Conservation (phyloP, 2,888 invertebrate genomes). For the Tridacna crocea region DNA sequence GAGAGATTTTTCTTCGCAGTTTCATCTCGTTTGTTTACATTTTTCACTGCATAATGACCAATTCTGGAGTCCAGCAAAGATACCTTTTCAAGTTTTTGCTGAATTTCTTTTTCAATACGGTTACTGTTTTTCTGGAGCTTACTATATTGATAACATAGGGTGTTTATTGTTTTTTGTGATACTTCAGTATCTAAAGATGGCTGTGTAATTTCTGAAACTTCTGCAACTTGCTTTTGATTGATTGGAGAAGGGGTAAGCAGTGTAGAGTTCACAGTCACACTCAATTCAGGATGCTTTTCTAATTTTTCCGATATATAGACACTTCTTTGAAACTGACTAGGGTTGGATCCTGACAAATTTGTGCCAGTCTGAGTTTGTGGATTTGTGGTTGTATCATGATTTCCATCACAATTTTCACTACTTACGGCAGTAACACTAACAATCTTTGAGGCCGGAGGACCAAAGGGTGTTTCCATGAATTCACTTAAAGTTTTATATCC, state of each 20-base stretch:
- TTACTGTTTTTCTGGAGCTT: no score
- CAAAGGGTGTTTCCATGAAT: not conserved
- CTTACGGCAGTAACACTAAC: not conserved
- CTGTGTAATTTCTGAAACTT: not conserved
- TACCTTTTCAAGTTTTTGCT: not conserved
- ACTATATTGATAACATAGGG: no score
- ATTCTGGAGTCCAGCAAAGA: not conserved
- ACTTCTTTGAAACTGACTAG: no score
- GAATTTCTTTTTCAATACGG: not conserved
- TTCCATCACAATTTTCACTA: not conserved
- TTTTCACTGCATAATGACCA: constrained; percentile 22
- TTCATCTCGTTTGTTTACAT: constrained; percentile 24
- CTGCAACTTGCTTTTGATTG: no score
- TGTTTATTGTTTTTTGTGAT: not conserved
- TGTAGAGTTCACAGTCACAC: no score
- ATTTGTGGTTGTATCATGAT: not conserved
- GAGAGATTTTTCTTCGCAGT: constrained; percentile 9
- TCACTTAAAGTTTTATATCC: not conserved
- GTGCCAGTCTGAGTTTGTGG: no score
- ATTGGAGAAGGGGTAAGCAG: no score
- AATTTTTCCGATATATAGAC: no score
- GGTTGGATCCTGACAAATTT: no score
- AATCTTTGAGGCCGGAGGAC: not conserved
- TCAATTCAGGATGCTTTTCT: no score
- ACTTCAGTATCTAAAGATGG: not conserved